Base-by-base conservation (phyloP, 1,140 invertebrate species). In the Maniola jurtina region DNA sequence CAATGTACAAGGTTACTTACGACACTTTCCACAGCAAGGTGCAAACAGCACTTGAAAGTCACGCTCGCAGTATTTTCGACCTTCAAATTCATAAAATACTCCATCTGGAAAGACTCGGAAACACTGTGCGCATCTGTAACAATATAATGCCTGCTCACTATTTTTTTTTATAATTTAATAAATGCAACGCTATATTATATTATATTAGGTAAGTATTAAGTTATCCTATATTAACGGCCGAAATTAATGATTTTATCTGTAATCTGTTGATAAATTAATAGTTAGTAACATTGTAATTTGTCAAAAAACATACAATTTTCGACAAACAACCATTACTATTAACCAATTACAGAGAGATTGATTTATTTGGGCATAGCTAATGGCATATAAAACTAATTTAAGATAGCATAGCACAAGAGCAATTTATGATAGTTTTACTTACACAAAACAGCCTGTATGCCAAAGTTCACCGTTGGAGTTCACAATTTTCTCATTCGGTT, bases 391-490 rank as follows among this genome's bases (percentile, higher is more conserved):
- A n/a, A n/a, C n/a, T n/a, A n/a, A n/a, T n/a, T 6, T 47, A 14
- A 1, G 5, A 47, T 47, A n/a, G 1, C 45, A 47, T 47, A n/a
- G 11, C n/a, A 50, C 5, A 50, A 50, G 8, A 42, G 40, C 6
- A 1, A n/a, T n/a, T n/a, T n/a, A 8, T 15, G 4, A 50, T 5
- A 25, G 8, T 16, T 55, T 60, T 73, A 95, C 96, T 96, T 94
- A 99, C 97, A 99, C 99, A 94, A 99, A 99, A 90, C 99, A 99
- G 75, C 98, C 95, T 8, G 97, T 97, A 93, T 99, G 99, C 98
- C 98, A 99, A 42, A 99, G 92, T 92, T 99, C 97, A 68, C 98
- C 99, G 86, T 97, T 97, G 0, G 98, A 99, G 90, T 99, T 99
- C 48, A 99, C 98, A 88, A 99, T 99, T 91, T 99, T 99, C 86